A percentile compares a stretch with the other conserved stretches of the same genome.
Conservation (phyloP, 2,888 invertebrate species). For the Steinernema scapterisci region DNA sequence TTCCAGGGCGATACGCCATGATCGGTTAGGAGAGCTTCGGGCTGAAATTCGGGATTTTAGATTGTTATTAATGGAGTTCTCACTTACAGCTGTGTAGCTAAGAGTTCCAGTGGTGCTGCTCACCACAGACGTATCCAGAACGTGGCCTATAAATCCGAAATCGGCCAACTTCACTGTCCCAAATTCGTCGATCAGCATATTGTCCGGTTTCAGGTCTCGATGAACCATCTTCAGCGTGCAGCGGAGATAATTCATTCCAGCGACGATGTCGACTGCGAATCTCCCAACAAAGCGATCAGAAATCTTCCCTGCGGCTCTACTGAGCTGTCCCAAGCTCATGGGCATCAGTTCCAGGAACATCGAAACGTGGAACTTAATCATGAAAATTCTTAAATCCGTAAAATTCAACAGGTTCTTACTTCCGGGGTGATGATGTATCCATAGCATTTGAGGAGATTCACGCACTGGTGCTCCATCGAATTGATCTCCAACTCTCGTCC, state of each 20-base stretch:
- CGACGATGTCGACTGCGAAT: not conserved
- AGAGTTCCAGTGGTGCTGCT: not conserved
- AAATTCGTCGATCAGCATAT: not conserved
- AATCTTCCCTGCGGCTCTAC: not conserved
- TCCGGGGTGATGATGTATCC: not conserved
- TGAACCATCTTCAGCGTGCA: not conserved
- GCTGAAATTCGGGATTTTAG: not conserved
- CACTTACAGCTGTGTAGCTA: not conserved
- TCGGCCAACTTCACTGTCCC: not conserved
- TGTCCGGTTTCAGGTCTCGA: not conserved
- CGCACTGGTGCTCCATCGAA: not conserved
- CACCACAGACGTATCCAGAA: not conserved
- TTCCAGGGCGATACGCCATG: not conserved
- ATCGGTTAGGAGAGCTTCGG: not conserved
- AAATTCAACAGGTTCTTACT: too few species aligned
- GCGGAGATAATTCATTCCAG: conserved; percentile 1
- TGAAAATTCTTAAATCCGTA: too few species aligned
- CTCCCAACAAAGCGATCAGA: not conserved
- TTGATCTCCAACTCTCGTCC: not conserved
- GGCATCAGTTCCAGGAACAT: not conserved
- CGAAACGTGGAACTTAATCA: not conserved
- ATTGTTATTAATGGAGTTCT: not conserved
- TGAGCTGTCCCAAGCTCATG: not conserved
- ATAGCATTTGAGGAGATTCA: not conserved
- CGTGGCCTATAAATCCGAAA: not conserved